These are phyloP conservation scores for Amphipyra tragopoginis DNA, from an alignment of 2,888 invertebrate species.

Conservation along the genomic window DNA sequence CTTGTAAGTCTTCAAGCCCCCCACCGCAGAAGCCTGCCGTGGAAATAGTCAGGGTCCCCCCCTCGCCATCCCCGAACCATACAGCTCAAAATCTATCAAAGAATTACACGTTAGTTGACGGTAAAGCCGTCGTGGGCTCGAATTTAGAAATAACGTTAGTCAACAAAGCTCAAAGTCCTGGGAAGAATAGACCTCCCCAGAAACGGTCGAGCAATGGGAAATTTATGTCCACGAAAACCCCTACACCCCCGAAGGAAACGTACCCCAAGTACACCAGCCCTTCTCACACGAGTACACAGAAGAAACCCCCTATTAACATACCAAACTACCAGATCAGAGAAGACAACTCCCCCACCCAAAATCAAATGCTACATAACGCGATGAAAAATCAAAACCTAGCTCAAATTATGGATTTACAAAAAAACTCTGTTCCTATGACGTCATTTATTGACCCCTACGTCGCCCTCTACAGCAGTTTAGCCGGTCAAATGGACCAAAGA, in stretches of 20 bases:
- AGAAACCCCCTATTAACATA: constrained; percentile 73
- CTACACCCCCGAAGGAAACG: constrained; percentile 76
- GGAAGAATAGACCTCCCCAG: constrained; percentile 77
- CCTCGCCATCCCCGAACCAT: constrained; percentile 75
- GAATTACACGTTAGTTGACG: constrained; percentile 82
- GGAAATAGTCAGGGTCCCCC: constrained; percentile 90
- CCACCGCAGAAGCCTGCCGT: constrained; percentile 77
- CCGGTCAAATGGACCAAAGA: constrained; percentile 81
- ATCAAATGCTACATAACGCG: constrained; percentile 27
- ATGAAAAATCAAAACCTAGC: constrained; percentile 43
- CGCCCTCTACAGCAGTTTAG: constrained; percentile 80
- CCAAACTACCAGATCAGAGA: constrained; percentile 82
- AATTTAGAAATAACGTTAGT: constrained; percentile 94
- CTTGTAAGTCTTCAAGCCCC: constrained; percentile 82
- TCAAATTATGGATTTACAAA: constrained; percentile 57
- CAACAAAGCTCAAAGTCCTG: constrained; percentile 79
- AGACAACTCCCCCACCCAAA: constrained; percentile 67
- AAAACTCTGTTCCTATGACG: constrained; percentile 55
- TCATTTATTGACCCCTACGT: constrained; percentile 83
- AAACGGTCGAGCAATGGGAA: constrained; percentile 90
- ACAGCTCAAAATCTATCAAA: constrained; percentile 85
- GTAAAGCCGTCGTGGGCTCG: constrained; percentile 88
- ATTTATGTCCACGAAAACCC: constrained; percentile 86
- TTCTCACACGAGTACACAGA: constrained; percentile 38
- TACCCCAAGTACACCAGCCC: constrained; percentile 64